phyloP scores from a whole-genome alignment of 2,888 invertebrate genomes.

The Drosophila flavopinicola region DNA sequence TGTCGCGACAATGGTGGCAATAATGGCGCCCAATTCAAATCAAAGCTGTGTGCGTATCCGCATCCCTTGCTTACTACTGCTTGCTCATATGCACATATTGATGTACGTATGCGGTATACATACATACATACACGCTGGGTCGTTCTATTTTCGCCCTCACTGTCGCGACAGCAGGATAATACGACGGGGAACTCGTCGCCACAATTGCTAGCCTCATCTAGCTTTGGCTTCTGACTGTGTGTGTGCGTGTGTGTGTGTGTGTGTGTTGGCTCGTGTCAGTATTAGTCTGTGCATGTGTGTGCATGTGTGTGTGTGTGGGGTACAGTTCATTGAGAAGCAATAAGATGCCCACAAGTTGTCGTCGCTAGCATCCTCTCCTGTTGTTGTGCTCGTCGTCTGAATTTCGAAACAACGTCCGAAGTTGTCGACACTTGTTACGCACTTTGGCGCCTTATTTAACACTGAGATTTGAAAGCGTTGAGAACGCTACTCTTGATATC shows the following conservation, averaged over 20 bases:
- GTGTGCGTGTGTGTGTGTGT: constrained; percentile 9
- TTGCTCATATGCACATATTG: constrained; percentile 17
- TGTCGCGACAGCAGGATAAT: constrained; percentile 60
- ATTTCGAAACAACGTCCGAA: constrained; percentile 69
- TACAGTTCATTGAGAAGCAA: constrained; percentile 63
- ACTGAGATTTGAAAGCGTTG: constrained; percentile 9
- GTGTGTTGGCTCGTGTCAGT: constrained; percentile 1
- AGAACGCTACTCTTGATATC: constrained; percentile 34
- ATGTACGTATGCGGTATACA: neutral
- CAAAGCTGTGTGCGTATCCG: constrained; percentile 65
- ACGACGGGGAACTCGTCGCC: constrained; percentile 66
- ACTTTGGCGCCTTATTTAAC: constrained; percentile 70
- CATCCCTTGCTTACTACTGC: constrained; percentile 60
- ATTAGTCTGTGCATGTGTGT: neutral
- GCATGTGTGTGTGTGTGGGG: constrained; percentile 14
- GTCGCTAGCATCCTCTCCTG: constrained; percentile 47
- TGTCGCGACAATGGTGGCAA: constrained; percentile 78
- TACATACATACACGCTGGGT: constrained; percentile 32
- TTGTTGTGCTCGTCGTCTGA: constrained; percentile 27
- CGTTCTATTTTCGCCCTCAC: constrained; percentile 59
- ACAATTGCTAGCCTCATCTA: constrained; percentile 59
- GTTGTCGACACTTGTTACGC: constrained; percentile 80
- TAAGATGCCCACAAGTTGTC: constrained; percentile 76
- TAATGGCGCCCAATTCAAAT: constrained; percentile 77
- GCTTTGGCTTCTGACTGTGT: constrained; percentile 42